phyloP scores from a whole-genome alignment of 37 sponge, comb jelly and placozoan genomes.

The Axinella damicornis region DNA sequence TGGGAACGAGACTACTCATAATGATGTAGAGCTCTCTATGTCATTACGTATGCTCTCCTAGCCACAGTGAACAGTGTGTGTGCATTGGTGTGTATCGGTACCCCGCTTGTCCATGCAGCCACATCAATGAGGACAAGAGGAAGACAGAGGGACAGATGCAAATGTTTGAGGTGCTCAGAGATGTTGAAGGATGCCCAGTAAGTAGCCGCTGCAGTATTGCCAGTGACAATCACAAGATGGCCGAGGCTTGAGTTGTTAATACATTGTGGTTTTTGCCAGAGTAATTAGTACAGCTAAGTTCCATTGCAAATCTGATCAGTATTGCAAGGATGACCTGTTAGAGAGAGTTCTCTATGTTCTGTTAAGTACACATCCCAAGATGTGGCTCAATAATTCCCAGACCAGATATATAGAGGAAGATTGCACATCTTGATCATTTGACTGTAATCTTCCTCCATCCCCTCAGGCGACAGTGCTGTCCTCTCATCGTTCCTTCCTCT shows the following conservation, averaged over 20 bases:
- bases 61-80: too few relatives aligned
- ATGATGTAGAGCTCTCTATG: too few relatives aligned
- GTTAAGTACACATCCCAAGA: too few relatives aligned
- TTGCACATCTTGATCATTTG: too few relatives aligned
- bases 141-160: conserved; percentile 92
- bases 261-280: neutral
- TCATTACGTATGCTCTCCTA: too few relatives aligned
- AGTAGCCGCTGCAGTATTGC: too few relatives aligned
- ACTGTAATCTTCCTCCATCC: neutral
- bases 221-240: neutral
- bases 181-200: conserved; percentile 91
- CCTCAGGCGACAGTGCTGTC: conserved; percentile 77
- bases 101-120: conserved; percentile 38
- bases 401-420: too few relatives aligned
- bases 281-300: neutral
- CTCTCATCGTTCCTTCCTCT: conserved; percentile 67
- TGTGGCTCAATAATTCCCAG: too few relatives aligned
- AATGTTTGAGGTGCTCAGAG: conserved; percentile 91
- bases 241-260: neutral
- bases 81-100: neutral
- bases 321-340: too few relatives aligned
- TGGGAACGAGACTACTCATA: too few relatives aligned
- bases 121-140: conserved; percentile 94
- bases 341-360: too few relatives aligned
- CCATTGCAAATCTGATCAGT: too few relatives aligned